Evolutionary conservation across 2,888 invertebrate genomes (phyloP), one percentile per base, ranked within the genome.

Genomic region (Acanthosepion pharaonis): DNA sequence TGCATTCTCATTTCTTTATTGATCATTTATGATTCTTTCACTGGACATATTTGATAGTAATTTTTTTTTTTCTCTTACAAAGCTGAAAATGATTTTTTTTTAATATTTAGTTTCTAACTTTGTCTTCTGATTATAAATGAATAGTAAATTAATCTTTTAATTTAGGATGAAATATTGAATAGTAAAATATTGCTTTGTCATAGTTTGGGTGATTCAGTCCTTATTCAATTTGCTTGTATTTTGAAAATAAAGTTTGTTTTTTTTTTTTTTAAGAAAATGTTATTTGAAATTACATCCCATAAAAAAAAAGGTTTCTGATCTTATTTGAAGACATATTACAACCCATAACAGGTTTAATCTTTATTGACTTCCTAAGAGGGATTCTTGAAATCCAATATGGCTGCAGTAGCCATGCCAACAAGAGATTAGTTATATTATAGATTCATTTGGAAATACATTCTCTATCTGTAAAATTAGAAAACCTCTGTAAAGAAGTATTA

Each of bases 391-490:
- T 78, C 78, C 78, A 42, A 49, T 92, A 92, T 92, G 92, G 92
- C 92, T 92, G 53, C 53, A 51, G 92, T 92, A 92, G 53, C 92
- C 92, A 92, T 92, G 53, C 92, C 92, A 92, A 92, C 92, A 25
- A 92, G n/a, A 78, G 92, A 92, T 92, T 92, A 92, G 92, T 51
- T 92, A 42, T 92, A 25, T 92, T 15, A 53, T n/a, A 92, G 92
- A 92, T 28, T 92, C 92, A 92, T 48, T 78, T 92, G 92, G n/a
- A 53, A 92, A 92, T 92, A 25, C 28, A 49, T 49, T 92, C 51
- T 92, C n/a, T 92, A 53, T 92, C 78, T 92, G 51, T 51, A 48
- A 92, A 92, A 92, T 92, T 92, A 92, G 92, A 92, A 92, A 92
- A 92, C 28, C 92, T n/a, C 49, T 92, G 51, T 49, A 92, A 92